Evolutionary conservation across 2,888 invertebrate species (phyloP), one percentile per base, ranked within the genome.

Genomic region (Calephelis perditalis): DNA sequence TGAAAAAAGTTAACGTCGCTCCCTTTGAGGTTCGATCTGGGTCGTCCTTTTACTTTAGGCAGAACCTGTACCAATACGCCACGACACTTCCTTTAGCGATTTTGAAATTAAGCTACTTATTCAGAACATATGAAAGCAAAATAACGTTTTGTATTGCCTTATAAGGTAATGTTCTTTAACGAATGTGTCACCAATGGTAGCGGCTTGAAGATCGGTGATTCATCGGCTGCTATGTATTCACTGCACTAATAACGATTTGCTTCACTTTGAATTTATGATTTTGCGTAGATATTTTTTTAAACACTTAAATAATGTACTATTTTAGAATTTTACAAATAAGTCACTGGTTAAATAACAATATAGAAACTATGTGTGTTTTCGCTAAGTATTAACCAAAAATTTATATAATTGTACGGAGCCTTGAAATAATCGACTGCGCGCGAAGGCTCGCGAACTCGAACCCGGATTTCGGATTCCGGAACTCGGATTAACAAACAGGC

Each of bases 141-240:
- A 46, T 12, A 46, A 12, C n/a, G 46, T 46, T 46, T 46, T 7
- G 6, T 40, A n/a, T 46, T 5, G 1, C 46, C 46, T 46, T n/a
- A 46, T 46, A 46, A 2, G 46, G 46, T 46, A 46, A 46, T 46
- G 11, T 46, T 46, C n/a, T 46, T n/a, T 3, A 46, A 46, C n/a
- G n/a, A 6, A 4, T n/a, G n/a, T 5, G 12, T 11, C 46, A 46
- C 46, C 46, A 46, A 46, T 46, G 7, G 46, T 11, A 46, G n/a
- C 46, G n/a, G n/a, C n/a, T 46, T 45, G 46, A 46, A 3, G 6
- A n/a, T 12, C 12, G n/a, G 7, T 46, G 46, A 46, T n/a, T 46
- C 46, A 46, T n/a, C 12, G 11, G 46, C 46, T n/a, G n/a, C 46
- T 46, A 46, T 46, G 11, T 46, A 46, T 46, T 46, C 46, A 46